Evolutionary conservation across 2,888 invertebrate genomes (phyloP).

Genomic region (Mythimna ferrago): DNA sequence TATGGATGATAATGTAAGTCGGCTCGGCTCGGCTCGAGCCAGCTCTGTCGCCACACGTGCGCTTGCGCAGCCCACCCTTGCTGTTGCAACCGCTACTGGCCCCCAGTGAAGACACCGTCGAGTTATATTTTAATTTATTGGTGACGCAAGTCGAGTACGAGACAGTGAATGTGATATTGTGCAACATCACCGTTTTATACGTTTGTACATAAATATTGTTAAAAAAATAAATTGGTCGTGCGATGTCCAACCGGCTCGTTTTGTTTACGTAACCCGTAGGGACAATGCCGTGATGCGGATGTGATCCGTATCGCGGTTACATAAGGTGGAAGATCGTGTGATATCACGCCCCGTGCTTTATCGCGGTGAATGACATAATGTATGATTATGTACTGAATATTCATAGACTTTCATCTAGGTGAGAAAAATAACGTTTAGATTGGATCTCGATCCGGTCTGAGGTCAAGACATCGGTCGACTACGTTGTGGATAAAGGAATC

Average conservation of each 20-base stretch:
- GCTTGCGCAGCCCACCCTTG: slow-evolving; percentile 47
- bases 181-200: slow-evolving; percentile 85
- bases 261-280: slow-evolving; percentile 76
- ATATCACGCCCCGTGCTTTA: slow-evolving; percentile 43
- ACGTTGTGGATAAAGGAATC: slow-evolving; percentile 1
- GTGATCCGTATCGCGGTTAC: slow-evolving; percentile 61
- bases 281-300: slow-evolving; percentile 64
- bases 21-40: slow-evolving; percentile 1
- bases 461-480: slow-evolving; percentile 13
- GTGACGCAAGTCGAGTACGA: slow-evolving; percentile 82
- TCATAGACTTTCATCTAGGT: slow-evolving; percentile 64
- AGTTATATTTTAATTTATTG: slow-evolving; percentile 82
- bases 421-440: slow-evolving; percentile 41
- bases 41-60: slow-evolving; percentile 42
- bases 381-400: slow-evolving; percentile 60
- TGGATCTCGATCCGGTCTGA: slow-evolving; percentile 28
- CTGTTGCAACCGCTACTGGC: slow-evolving; percentile 66
- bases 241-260: slow-evolving; percentile 75
- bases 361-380: slow-evolving; percentile 63
- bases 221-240: slow-evolving; percentile 81
- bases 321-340: slow-evolving; percentile 63
- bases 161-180: slow-evolving; percentile 87
- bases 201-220: slow-evolving; percentile 86
- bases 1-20: slow-evolving; percentile 15
- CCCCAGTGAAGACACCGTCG: slow-evolving; percentile 67